Evolutionary conservation across 92 coral and sea anemone species (phyloP).

Genomic region (Porites cylindrica): DNA sequence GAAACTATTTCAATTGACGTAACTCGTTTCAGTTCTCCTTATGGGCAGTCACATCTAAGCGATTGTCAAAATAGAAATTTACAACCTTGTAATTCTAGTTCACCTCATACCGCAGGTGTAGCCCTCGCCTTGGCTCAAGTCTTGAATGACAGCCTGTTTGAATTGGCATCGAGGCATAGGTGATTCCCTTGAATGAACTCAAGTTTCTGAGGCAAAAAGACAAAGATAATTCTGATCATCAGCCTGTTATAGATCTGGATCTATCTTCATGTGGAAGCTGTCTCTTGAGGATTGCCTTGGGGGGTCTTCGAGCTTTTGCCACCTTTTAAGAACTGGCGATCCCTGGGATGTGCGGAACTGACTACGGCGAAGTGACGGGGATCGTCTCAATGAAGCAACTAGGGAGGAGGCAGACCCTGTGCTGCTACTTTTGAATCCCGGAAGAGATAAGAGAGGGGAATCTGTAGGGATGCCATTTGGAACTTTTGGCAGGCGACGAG

Average conservation of each 20-base stretch:
- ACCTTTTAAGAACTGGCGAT: conserved; percentile 84
- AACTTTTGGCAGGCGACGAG: conserved; percentile 50
- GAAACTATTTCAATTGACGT: no score
- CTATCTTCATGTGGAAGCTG: conserved; percentile 12
- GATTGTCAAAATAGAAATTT: no score
- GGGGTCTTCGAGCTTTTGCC: conserved; percentile 80
- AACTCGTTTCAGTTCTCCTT: no score
- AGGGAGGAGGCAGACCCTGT: conserved; percentile 62
- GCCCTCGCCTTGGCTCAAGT: no score
- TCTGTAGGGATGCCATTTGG: conserved; percentile 67
- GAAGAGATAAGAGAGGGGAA: conserved; percentile 69
- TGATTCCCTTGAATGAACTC: no score
- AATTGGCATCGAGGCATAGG: no score
- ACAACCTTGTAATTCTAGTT: no score
- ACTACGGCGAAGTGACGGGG: conserved; percentile 82
- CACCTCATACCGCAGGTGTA: no score
- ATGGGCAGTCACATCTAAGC: no score
- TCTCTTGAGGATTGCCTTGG: conserved; percentile 32
- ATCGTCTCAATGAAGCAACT: conserved; percentile 55
- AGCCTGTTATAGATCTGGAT: background rate
- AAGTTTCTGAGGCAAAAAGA: no score
- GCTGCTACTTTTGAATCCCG: conserved; percentile 51
- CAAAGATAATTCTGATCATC: no score
- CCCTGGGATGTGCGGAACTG: conserved; percentile 70
- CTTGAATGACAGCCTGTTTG: no score